A percentile compares a stretch with the other conserved stretches of the same genome.
These are phyloP conservation scores for Limanda limanda DNA, from an alignment of 2,113 vertebrate genomes.

Conservation along the genomic window DNA sequence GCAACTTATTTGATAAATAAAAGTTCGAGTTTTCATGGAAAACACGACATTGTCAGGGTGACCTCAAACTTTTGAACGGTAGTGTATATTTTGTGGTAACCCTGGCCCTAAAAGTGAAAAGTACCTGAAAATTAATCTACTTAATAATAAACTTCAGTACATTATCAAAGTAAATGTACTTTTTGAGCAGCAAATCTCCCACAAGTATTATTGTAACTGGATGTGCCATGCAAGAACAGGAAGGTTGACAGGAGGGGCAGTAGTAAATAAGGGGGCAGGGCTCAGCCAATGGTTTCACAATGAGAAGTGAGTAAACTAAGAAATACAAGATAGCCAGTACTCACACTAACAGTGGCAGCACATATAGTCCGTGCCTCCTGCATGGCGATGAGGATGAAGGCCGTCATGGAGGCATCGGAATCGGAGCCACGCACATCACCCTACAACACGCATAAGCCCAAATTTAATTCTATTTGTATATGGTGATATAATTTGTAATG, in stretches of 20 bases:
- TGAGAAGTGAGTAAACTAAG: background rate
- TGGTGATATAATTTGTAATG: background rate
- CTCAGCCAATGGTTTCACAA: background rate
- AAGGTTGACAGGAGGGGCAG: too few species aligned
- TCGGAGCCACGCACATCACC: constrained; percentile 76
- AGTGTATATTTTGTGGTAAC: too few species aligned
- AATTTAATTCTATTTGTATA: background rate
- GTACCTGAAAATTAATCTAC: too few species aligned
- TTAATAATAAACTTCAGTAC: too few species aligned
- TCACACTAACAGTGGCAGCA: constrained; percentile 77
- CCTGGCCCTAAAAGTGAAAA: too few species aligned
- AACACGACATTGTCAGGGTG: too few species aligned
- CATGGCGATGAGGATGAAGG: constrained; percentile 88
- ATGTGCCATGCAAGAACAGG: background rate
- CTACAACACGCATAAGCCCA: constrained; percentile 61
- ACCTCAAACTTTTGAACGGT: too few species aligned
- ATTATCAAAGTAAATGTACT: too few species aligned
- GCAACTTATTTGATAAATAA: too few species aligned
- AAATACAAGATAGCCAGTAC: constrained; percentile 48
- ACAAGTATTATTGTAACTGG: background rate
- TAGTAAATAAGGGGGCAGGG: too few species aligned
- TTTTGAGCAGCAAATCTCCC: too few species aligned
- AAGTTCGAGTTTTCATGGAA: too few species aligned
- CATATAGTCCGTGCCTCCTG: constrained; percentile 83
- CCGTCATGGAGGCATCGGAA: constrained; percentile 86